Conservation (phyloP, 1,140 invertebrate genomes). For the Trachelipus rathkii region DNA sequence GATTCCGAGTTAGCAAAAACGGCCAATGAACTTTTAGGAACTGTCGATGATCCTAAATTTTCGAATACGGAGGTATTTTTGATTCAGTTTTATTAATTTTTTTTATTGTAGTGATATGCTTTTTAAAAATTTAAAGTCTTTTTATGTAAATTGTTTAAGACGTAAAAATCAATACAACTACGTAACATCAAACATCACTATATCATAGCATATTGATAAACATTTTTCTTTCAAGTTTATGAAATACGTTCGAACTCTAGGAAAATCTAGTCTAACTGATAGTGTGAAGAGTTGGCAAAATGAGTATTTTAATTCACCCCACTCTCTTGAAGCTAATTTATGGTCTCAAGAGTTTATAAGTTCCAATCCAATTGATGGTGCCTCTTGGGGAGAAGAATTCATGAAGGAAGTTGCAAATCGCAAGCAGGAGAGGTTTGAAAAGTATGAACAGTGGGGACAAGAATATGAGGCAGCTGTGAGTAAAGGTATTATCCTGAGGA, state of each 20-base stretch:
- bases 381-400: slow-evolving; percentile 46
- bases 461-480: not conserved
- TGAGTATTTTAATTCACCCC: slow-evolving; percentile 50
- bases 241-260: slow-evolving; percentile 76
- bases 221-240: slow-evolving; percentile 61
- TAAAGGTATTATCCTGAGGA: not conserved
- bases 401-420: slow-evolving; percentile 23
- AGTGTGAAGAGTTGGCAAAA: slow-evolving; percentile 56
- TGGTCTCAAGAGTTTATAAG: not conserved
- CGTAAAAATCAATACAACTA: not conserved
- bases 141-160: slow-evolving; percentile 17
- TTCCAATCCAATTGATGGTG: slow-evolving; percentile 27
- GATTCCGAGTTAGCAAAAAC: slow-evolving; percentile 56
- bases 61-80: slow-evolving; percentile 61
- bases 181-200: too few species aligned
- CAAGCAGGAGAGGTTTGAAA: slow-evolving; percentile 46
- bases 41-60: slow-evolving; percentile 61
- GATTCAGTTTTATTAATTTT: not conserved
- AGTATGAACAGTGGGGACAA: not conserved
- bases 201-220: too few species aligned
- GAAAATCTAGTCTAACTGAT: slow-evolving; percentile 46
- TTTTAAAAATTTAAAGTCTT: not conserved
- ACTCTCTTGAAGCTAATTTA: not conserved
- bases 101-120: not conserved
- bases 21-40: slow-evolving; percentile 57